Evolutionary conservation across 2,113 vertebrate genomes (phyloP), one percentile per base, ranked within the genome.

Genomic region (Raja brachyura): DNA sequence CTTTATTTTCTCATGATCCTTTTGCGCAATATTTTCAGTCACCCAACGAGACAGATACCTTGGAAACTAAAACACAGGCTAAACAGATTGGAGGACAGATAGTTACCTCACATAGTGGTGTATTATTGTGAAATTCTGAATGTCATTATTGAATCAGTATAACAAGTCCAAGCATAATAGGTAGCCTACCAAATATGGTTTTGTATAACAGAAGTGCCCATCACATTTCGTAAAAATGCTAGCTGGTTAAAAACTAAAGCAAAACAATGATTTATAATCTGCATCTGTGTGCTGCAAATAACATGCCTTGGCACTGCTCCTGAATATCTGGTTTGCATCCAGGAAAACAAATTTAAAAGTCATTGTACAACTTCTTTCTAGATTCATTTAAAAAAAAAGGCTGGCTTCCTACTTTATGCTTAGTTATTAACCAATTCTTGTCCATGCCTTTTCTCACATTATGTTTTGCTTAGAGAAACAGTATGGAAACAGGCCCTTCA

Each of bases 81-180:
- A 63, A 63, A 88, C 59, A 63, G n/a, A 88, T 86, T 31, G 83
- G 61, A 88, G 63, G 59, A 88, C 16, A 63, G 56, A 28, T 31
- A 16, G 25, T 88, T 88, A 88, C 61, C 56, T 88, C 59, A 86
- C 31, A n/a, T n/a, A 63, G 59, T 85, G 54, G 22, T 59, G 79
- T 28, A 61, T n/a, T 85, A 61, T 88, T 88, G 83, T 66, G 83
- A 88, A 88, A 88, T 88, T 88, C 59, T 66, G 59, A 88, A 31
- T 88, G n/a, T 31, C n/a, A 31, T 14, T n/a, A 56, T 63, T 4
- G 28, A n/a, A 63, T 88, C 83, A 28, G n/a, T 22, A 73, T 73
- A 73, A 73, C 83, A 88, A 88, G 83, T 88, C 83, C 16, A 88
- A 88, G 56, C 83, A 88, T 20, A 88, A 86, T 25, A n/a, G 63